phyloP scores from a whole-genome alignment of 1,140 invertebrate species.

The Drosophila fuyamai region DNA sequence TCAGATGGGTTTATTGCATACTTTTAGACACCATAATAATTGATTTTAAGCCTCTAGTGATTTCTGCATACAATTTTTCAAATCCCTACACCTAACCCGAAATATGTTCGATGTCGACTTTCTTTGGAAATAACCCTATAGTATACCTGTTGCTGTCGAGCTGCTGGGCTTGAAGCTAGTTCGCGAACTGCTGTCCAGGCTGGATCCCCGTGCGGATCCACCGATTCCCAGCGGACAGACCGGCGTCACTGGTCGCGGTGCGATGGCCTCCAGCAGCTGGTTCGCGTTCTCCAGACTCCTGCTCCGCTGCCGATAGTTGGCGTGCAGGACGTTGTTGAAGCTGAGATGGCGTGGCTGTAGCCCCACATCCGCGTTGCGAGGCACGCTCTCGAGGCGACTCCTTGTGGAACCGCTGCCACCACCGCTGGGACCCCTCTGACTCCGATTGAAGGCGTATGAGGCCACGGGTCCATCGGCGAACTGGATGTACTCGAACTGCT shows the following conservation, averaged over 20 bases:
- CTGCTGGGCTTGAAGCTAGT: not conserved
- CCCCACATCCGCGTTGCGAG: not conserved
- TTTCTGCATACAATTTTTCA: too few relatives aligned
- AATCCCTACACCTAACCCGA: too few relatives aligned
- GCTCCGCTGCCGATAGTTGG: constrained; percentile 41
- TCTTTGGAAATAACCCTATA: too few relatives aligned
- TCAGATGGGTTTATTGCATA: too few relatives aligned
- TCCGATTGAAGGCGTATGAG: constrained; percentile 45
- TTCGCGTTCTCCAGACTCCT: constrained; percentile 1
- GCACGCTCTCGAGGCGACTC: not conserved
- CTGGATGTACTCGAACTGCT: constrained; percentile 54
- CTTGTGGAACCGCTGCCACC: not conserved
- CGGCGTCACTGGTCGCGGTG: not conserved
- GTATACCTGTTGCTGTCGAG: constrained; percentile 1
- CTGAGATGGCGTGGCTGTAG: constrained; percentile 5
- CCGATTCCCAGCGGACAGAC: not conserved
- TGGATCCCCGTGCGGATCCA: not conserved
- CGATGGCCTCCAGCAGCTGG: not conserved
- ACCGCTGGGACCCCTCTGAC: not conserved
- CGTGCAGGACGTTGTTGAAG: constrained; percentile 44
- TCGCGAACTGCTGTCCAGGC: constrained; percentile 4
- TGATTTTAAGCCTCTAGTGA: too few relatives aligned
- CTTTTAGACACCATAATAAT: too few relatives aligned
- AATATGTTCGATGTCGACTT: too few relatives aligned
- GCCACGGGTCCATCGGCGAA: constrained; percentile 61